Evolutionary conservation across 2,797 vertebrate genomes (phyloP).

Genomic region (Pelochelys cantorii): DNA sequence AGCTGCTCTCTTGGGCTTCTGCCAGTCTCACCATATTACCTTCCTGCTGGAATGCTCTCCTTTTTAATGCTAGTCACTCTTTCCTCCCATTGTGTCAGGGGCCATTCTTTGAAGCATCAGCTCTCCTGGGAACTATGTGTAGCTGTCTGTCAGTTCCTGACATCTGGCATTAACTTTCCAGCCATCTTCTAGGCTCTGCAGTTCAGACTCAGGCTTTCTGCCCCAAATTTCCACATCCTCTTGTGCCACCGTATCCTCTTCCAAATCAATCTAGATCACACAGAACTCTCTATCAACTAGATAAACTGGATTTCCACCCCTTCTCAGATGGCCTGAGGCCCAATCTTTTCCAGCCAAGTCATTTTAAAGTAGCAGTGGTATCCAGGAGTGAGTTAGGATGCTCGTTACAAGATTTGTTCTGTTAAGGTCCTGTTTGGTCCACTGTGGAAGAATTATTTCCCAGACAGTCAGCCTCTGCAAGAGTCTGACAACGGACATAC

Average conservation of each 20-base stretch:
- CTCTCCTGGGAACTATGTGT: neutral
- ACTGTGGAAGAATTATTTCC: neutral
- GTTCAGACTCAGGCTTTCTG: neutral
- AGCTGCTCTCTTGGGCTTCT: neutral
- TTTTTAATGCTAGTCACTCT: neutral
- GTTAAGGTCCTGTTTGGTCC: neutral
- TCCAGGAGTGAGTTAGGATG: neutral
- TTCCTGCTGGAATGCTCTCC: fast-evolving
- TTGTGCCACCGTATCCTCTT: neutral
- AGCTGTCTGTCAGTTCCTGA: neutral
- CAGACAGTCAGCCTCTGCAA: neutral
- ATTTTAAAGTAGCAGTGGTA: neutral
- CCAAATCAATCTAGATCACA: neutral
- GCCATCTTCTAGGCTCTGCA: neutral
- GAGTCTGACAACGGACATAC: neutral
- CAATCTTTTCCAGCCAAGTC: neutral
- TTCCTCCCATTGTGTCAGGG: neutral
- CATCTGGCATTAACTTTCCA: neutral
- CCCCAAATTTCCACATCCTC: neutral
- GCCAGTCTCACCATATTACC: neutral
- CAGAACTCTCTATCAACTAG: neutral
- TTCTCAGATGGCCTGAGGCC: neutral
- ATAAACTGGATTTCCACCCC: neutral
- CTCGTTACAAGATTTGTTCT: neutral
- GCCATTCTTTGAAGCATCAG: neutral